Evolutionary conservation across 2,113 vertebrate genomes (phyloP).

Genomic region (Sardina pilchardus): DNA sequence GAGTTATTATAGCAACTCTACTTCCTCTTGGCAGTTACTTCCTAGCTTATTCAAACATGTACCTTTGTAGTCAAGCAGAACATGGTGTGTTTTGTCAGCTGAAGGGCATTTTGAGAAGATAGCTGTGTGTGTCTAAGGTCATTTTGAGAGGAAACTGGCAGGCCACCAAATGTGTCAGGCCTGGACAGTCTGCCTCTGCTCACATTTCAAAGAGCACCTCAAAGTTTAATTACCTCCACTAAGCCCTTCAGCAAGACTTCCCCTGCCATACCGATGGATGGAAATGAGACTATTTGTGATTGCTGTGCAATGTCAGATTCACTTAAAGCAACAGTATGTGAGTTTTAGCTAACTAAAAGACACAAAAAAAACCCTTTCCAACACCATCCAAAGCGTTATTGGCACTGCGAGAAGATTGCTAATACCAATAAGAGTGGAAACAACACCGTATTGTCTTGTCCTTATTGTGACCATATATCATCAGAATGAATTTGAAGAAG

Average conservation of each 20-base stretch:
- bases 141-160: conserved; percentile 29
- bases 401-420: too few species aligned
- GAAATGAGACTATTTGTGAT: background rate
- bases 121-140: background rate
- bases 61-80: background rate
- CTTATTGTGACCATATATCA: too few species aligned
- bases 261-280: background rate
- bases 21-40: background rate
- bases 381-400: too few species aligned
- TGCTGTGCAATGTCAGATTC: background rate
- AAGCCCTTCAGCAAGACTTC: background rate
- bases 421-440: too few species aligned
- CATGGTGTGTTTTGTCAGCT: background rate
- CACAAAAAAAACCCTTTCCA: too few species aligned
- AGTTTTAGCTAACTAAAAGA: background rate
- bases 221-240: background rate
- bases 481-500: too few species aligned
- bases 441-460: too few species aligned
- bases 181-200: background rate
- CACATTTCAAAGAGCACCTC: background rate
- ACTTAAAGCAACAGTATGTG: background rate
- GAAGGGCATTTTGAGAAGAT: background rate
- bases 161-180: background rate
- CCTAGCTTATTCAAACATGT: background rate
- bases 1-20: background rate